Evolutionary conservation across 2,888 invertebrate genomes (phyloP).

Genomic region (Morpho deidamia): DNA sequence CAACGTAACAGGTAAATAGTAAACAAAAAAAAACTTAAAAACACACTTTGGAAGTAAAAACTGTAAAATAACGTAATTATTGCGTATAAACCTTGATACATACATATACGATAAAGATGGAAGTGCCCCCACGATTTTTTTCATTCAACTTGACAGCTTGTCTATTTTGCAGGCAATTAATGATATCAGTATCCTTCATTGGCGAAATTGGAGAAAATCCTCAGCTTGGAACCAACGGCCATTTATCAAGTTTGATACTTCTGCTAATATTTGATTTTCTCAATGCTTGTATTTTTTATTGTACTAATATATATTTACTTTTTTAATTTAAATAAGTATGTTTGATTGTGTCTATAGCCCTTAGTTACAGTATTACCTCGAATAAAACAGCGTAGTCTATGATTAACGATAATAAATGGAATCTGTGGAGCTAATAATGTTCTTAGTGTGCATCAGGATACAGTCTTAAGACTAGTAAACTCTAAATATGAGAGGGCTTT

Average conservation of each 20-base stretch:
- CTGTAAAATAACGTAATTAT: too few species aligned
- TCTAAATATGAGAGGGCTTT: not conserved
- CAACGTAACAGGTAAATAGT: too few species aligned
- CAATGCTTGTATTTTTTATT: not conserved
- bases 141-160: not conserved
- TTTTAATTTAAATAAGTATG: not conserved
- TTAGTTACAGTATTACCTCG: not conserved
- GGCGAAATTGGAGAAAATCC: slow-evolving; percentile 17
- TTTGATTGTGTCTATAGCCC: not conserved
- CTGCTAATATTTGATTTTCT: not conserved
- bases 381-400: too few species aligned
- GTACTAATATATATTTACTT: not conserved
- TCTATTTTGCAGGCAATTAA: slow-evolving; percentile 4
- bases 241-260: slow-evolving; percentile 15
- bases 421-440: too few species aligned
- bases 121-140: too few species aligned
- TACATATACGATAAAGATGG: too few species aligned
- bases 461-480: too few species aligned
- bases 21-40: too few species aligned
- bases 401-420: too few species aligned
- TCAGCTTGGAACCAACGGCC: slow-evolving; percentile 16
- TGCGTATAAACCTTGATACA: too few species aligned
- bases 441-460: too few species aligned
- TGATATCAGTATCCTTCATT: not conserved
- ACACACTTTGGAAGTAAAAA: too few species aligned